Base-by-base conservation (phyloP, 2,888 invertebrate genomes). In the Drosophila parthenogenetica region DNA sequence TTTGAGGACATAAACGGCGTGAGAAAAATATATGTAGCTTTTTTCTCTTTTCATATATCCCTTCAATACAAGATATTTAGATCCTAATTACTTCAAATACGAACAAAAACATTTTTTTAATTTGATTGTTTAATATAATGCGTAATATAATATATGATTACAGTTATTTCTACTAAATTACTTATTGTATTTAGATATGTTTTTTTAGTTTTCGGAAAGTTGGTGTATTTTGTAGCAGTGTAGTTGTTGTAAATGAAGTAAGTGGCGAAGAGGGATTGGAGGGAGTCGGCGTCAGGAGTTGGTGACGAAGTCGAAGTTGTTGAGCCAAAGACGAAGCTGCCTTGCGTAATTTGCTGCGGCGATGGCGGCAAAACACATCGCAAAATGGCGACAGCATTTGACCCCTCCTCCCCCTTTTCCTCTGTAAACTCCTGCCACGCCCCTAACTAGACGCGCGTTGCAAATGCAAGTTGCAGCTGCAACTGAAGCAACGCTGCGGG, bases 301-400 rank as follows among this genome's bases (percentile, higher is more conserved):
- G 67, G 19, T 58, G 67, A 16, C 48, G 49, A 11, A 42, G 58
- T 49, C 51, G 45, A 32, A 37, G 60, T 51, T 51, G 60, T 35
- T 17, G 43, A 59, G 70, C 69, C 57, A 64, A 64, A 72, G 69
- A 61, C 57, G 72, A 40, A 48, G 69, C 48, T 61, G 67, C 70
- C 83, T 84, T 82, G 86, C 88, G 88, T 88, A 84, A 84, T 88
- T 84, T 84, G 84, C 84, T 88, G 84, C 83, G 83, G 80, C 88
- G 83, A 88, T 77, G 83, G 88, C 83, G 86, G 89, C 84, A 87
- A 89, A 87, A 89, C 87, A 85, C 89, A 89, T 89, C 79, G 84
- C 89, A 87, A 89, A 86, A 89, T 86, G 85, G 89, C 88, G 83
- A 87, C 83, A 87, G 79, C 77, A 76, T 70, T 74, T 66, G 77